Percentiles rank a stretch among this genome's conserved stretches.
Evolutionary conservation across 2,888 invertebrate species (phyloP).

Genomic region (Panopea generosa): DNA sequence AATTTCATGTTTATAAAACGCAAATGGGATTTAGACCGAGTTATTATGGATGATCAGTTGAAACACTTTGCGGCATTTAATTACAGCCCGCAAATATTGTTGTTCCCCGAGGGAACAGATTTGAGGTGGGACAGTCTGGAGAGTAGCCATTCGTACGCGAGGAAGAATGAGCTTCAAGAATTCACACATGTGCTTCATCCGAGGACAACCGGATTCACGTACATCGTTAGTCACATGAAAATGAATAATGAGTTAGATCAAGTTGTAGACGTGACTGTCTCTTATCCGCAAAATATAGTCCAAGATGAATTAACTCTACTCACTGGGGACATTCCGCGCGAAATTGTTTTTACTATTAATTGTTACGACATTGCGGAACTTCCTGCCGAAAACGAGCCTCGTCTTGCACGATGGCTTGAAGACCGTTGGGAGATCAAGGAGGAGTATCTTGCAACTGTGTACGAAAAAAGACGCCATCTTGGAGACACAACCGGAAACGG

Average conservation of each 20-base stretch:
- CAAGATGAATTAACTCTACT: conserved; percentile 91
- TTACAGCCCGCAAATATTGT: conserved; percentile 87
- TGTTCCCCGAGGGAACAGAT: conserved; percentile 95
- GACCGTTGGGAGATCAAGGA: conserved; percentile 85
- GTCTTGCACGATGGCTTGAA: conserved; percentile 80
- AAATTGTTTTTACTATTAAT: conserved; percentile 91
- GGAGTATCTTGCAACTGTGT: conserved; percentile 75
- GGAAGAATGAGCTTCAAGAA: conserved; percentile 87
- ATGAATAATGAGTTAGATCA: conserved; percentile 89
- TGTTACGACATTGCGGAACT: conserved; percentile 74
- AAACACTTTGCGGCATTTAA: conserved; percentile 28
- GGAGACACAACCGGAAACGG: conserved; percentile 23
- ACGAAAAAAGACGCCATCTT: conserved; percentile 40
- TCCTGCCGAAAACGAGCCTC: conserved; percentile 63
- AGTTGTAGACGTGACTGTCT: conserved; percentile 93
- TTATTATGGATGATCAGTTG: conserved; percentile 34
- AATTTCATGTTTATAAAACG: conserved; percentile 51
- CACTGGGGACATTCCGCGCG: conserved; percentile 90
- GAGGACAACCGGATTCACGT: conserved; percentile 90
- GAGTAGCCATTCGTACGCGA: conserved; percentile 90
- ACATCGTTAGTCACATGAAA: conserved; percentile 84
- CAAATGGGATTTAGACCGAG: conserved; percentile 46
- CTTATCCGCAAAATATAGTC: conserved; percentile 91
- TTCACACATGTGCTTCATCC: conserved; percentile 94
- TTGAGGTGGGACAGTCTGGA: conserved; percentile 89